A percentile compares a stretch with the other conserved stretches of the same genome.
Conservation (phyloP, 2,797 vertebrate species). For the Oryzias sinensis region DNA sequence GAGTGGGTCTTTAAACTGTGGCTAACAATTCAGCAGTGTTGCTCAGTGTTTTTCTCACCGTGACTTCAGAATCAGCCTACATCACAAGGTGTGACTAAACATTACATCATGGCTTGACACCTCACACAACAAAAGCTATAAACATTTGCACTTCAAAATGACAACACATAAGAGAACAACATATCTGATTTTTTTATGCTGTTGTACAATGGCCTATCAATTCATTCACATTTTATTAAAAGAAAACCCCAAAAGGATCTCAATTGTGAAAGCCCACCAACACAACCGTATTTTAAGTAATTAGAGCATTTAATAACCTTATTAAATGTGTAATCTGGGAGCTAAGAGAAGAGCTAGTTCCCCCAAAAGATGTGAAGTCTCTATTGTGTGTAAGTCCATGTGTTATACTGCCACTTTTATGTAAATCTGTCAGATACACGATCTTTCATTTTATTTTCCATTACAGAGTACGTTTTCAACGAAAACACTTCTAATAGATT, state of each 20-base stretch:
- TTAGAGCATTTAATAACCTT: conserved; percentile 12
- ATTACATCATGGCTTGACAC: conserved; percentile 7
- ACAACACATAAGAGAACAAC: neutral
- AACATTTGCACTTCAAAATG: conserved; percentile 3
- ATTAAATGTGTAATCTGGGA: conserved; percentile 14
- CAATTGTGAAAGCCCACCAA: conserved; percentile 2
- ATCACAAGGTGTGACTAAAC: conserved; percentile 12
- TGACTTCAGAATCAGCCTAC: conserved; percentile 6
- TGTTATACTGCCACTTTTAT: conserved; percentile 14
- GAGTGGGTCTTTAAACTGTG: neutral
- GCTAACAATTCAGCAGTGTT: neutral
- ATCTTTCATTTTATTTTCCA: too few species aligned
- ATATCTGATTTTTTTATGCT: neutral
- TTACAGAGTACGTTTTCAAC: conserved; percentile 1
- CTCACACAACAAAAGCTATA: conserved; percentile 1
- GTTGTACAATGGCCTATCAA: neutral
- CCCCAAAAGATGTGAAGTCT: conserved; percentile 10
- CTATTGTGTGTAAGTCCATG: conserved; percentile 17
- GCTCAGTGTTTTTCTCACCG: neutral
- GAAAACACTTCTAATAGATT: conserved; percentile 9
- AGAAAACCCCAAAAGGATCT: neutral
- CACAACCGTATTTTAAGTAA: conserved; percentile 12
- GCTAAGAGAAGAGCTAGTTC: neutral
- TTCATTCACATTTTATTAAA: neutral
- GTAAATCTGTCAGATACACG: too few species aligned